Conservation (phyloP, 2,113 vertebrate species). For the Tichodroma muraria region DNA sequence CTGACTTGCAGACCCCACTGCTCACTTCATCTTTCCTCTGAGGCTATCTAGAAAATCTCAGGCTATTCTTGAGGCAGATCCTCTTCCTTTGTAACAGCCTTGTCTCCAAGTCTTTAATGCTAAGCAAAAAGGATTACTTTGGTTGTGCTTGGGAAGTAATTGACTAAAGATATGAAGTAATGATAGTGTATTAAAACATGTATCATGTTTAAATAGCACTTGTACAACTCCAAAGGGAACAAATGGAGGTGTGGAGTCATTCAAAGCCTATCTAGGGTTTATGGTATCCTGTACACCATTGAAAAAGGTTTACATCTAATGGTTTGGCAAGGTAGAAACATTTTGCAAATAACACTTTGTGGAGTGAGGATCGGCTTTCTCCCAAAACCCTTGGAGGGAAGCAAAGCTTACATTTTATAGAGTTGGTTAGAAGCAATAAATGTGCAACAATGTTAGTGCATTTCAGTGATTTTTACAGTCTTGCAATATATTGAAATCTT, state of each 20-base stretch:
- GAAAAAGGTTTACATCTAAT: slow-evolving; percentile 35
- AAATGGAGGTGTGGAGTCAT: background rate
- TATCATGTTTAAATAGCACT: slow-evolving; percentile 33
- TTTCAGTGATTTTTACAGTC: slow-evolving; percentile 6
- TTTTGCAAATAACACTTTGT: slow-evolving; percentile 20
- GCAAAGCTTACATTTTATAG: background rate
- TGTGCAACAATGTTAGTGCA: background rate
- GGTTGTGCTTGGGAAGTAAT: slow-evolving; percentile 17
- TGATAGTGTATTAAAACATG: slow-evolving; percentile 4
- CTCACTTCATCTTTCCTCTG: background rate
- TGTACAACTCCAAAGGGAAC: slow-evolving; percentile 17
- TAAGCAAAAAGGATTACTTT: background rate
- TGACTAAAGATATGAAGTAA: background rate
- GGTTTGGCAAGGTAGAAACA: slow-evolving; percentile 22
- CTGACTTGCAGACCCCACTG: background rate
- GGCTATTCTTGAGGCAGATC: background rate
- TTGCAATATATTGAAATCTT: background rate
- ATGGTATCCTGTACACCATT: slow-evolving; percentile 2
- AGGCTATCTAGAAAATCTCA: background rate
- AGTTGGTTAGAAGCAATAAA: slow-evolving; percentile 22
- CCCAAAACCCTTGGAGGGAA: slow-evolving; percentile 27
- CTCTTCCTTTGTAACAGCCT: background rate
- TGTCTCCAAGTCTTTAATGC: background rate
- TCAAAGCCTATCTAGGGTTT: background rate
- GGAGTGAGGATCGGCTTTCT: slow-evolving; percentile 25